phyloP scores from a whole-genome alignment of 1,140 invertebrate genomes.

The Zaprionus kolodkinae region DNA sequence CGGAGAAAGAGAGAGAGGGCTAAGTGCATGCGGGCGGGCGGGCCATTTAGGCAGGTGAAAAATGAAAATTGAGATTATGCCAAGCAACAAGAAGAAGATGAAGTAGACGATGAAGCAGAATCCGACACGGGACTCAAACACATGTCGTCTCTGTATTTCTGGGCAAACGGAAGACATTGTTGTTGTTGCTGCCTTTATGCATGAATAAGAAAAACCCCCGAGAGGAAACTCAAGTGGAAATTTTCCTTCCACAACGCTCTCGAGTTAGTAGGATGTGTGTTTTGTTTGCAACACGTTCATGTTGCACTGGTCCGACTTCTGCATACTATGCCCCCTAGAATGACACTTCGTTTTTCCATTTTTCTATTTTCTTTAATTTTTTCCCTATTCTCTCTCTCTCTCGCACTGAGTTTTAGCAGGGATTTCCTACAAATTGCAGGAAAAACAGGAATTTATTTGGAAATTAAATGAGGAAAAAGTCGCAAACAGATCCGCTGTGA shows the following conservation, averaged over 20 bases:
- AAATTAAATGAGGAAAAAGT: constrained; percentile 17
- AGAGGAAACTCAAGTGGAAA: constrained; percentile 77
- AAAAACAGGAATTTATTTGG: constrained; percentile 10
- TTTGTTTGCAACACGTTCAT: constrained; percentile 75
- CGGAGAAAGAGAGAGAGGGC: constrained; percentile 13
- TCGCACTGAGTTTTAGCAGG: constrained; percentile 25
- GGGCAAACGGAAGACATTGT: constrained; percentile 68
- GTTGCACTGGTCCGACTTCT: constrained; percentile 56
- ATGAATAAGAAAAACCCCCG: constrained; percentile 51
- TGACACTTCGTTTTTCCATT: constrained; percentile 67
- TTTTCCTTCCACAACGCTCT: constrained; percentile 42
- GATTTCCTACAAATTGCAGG: constrained; percentile 57
- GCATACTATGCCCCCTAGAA: constrained; percentile 38
- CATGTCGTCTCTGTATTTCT: constrained; percentile 62
- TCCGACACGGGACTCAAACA: constrained; percentile 62
- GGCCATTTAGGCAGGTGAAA: constrained; percentile 72
- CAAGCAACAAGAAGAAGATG: constrained; percentile 12
- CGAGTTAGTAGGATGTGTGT: constrained; percentile 54
- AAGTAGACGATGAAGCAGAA: constrained; percentile 8
- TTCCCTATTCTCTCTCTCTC: constrained; percentile 30
- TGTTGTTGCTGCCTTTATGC: constrained; percentile 45
- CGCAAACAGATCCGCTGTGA: constrained; percentile 4
- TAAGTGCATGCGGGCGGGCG: constrained; percentile 72
- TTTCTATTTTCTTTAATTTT: constrained; percentile 9
- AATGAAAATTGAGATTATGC: constrained; percentile 77